A percentile compares a stretch with the other conserved stretches of the same genome.
phyloP scores from a whole-genome alignment of 2,113 vertebrate genomes.

The Rhea pennata region DNA sequence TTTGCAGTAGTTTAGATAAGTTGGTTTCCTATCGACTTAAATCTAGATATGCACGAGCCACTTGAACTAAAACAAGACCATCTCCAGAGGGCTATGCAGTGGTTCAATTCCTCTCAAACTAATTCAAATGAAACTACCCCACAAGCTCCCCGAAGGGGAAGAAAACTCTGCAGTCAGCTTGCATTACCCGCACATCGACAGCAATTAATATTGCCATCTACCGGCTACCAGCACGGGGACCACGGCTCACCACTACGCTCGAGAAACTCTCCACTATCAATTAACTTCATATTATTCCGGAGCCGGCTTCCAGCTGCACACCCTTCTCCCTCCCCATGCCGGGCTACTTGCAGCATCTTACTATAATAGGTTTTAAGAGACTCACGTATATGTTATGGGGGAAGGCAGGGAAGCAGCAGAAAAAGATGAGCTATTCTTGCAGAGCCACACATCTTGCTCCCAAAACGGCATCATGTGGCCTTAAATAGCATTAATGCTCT shows the following conservation, averaged over 20 bases:
- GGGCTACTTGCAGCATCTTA: fast-evolving
- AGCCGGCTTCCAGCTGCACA: not conserved
- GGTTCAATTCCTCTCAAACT: not conserved
- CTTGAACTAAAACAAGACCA: not conserved
- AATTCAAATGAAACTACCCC: not conserved
- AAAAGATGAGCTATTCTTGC: not conserved
- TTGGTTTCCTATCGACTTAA: not conserved
- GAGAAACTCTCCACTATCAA: not conserved
- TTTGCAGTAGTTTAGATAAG: fast-evolving
- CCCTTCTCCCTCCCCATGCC: not conserved
- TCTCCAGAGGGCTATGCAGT: not conserved
- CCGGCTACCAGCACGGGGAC: fast-evolving
- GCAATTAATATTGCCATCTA: not conserved
- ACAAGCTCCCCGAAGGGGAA: not conserved
- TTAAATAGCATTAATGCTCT: not conserved
- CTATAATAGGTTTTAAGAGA: not conserved
- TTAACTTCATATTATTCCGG: fast-evolving
- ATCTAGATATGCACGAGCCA: fast-evolving
- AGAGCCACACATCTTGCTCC: not conserved
- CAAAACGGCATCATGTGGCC: fast-evolving
- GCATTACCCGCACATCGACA: not conserved
- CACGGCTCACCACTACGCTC: not conserved
- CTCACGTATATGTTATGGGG: fast-evolving
- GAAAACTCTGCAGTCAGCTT: not conserved
- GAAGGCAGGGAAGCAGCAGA: not conserved